Evolutionary conservation across 2,888 invertebrate genomes (phyloP), one percentile per base, ranked within the genome.

Genomic region (Pedicia rivosa): DNA sequence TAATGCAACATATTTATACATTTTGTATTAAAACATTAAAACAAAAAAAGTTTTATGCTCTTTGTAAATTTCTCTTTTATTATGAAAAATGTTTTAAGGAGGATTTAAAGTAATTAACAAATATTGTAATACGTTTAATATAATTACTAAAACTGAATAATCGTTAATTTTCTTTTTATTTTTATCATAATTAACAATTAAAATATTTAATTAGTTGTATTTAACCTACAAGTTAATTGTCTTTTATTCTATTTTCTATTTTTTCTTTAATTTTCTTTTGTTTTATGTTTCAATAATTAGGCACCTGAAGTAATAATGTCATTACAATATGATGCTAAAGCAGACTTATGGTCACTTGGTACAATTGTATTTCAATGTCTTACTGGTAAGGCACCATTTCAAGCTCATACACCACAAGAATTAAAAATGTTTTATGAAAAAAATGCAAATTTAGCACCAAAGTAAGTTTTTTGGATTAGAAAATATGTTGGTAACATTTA

Each of bases 231-330:
- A 17, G n/a, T 29, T 16, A 16, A 20, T 25, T 13, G 6, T 19
- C 24, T 38, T 17, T 34, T 16, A 36, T n/a, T n/a, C n/a, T n/a
- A n/a, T n/a, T n/a, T n/a, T n/a, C n/a, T n/a, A n/a, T n/a, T n/a
- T n/a, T n/a, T n/a, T n/a, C n/a, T n/a, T n/a, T n/a, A n/a, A n/a
- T n/a, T n/a, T n/a, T n/a, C n/a, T n/a, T n/a, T n/a, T n/a, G n/a
- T n/a, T n/a, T n/a, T 6, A 20, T 20, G 8, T 6, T 10, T 24
- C n/a, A 4, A 24, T 10, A 24, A 10, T 35, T 27, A 58, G 88
- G 95, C 95, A 24, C 95, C 95, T 1, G 95, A 97, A 69, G 95
- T 98, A 37, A 98, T 98, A 51, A 97, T 98, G 95, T 95, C 95
- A 3, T 65, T 91, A 43, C 90, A 95, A 55, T 98, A 98, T 57